A percentile compares a stretch with the other conserved stretches of the same genome.
These are phyloP conservation scores for Pardosa pseudoannulata DNA, from an alignment of 2,888 invertebrate species.

Conservation along the genomic window DNA sequence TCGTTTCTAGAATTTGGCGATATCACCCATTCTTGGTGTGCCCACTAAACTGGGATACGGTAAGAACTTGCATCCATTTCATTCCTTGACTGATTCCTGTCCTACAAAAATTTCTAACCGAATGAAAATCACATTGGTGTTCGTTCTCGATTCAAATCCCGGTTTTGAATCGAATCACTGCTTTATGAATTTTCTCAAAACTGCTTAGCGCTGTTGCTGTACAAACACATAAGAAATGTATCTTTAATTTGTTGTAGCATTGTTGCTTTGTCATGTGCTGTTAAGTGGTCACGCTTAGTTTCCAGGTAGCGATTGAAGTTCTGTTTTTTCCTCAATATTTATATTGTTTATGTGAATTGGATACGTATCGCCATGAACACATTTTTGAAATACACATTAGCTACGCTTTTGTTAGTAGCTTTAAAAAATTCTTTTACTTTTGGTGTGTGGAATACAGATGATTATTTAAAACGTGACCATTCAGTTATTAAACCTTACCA, in stretches of 20 bases:
- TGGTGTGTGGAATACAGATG: slow-evolving; percentile 69
- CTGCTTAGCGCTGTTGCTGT: too few relatives aligned
- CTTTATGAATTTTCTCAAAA: too few relatives aligned
- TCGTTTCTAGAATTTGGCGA: too few relatives aligned
- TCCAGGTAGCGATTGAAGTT: neutral
- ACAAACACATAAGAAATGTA: neutral
- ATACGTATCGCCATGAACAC: neutral
- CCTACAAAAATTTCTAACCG: too few relatives aligned
- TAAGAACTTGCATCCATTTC: too few relatives aligned
- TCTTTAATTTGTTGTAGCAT: neutral
- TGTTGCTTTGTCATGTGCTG: neutral
- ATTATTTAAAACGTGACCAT: slow-evolving; percentile 87
- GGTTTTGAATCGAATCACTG: too few relatives aligned
- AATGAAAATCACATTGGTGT: too few relatives aligned
- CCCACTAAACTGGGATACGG: too few relatives aligned
- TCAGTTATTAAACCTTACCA: slow-evolving; percentile 96
- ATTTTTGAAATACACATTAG: slow-evolving; percentile 1
- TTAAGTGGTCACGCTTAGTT: neutral
- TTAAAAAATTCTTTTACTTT: slow-evolving; percentile 23
- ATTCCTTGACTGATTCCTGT: too few relatives aligned
- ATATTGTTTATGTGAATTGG: neutral
- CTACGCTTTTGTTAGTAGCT: neutral
- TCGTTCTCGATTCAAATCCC: too few relatives aligned
- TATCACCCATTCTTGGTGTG: too few relatives aligned
- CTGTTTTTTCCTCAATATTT: neutral